Percentiles rank a stretch among this genome's conserved stretches.
phyloP scores from a whole-genome alignment of 2,888 invertebrate genomes.

The Apeira syringaria region DNA sequence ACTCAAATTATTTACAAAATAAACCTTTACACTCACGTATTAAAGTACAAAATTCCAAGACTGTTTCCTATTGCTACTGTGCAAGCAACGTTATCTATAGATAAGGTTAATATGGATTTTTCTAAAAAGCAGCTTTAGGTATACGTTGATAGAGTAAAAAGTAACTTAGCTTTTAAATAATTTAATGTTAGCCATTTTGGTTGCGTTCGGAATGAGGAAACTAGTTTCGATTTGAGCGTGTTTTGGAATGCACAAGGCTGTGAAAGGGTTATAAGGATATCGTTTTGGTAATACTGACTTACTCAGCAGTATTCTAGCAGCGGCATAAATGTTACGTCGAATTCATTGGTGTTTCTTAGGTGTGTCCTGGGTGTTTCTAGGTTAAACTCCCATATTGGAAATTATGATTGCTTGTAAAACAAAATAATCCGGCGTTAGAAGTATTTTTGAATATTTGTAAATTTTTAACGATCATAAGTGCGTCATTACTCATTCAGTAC shows the following conservation, averaged over 20 bases:
- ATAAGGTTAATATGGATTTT: neutral
- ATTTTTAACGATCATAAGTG: too few species aligned
- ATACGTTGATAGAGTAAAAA: constrained; percentile 2
- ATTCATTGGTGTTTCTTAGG: too few species aligned
- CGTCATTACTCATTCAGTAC: too few species aligned
- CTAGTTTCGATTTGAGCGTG: constrained; percentile 22
- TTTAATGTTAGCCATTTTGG: constrained; percentile 18
- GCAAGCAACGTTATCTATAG: neutral
- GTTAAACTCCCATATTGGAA: too few species aligned
- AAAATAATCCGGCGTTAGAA: too few species aligned
- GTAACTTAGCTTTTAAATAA: neutral
- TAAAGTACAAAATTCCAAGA: constrained; percentile 23
- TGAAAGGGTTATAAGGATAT: constrained; percentile 20
- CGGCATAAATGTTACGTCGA: too few species aligned
- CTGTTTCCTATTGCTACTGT: constrained; percentile 1
- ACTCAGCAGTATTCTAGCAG: too few species aligned
- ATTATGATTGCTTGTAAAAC: too few species aligned
- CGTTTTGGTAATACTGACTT: too few species aligned
- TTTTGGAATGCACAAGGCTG: constrained; percentile 23
- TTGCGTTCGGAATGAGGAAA: constrained; percentile 35
- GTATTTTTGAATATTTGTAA: too few species aligned
- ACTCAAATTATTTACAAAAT: constrained; percentile 6
- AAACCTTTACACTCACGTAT: constrained; percentile 10
- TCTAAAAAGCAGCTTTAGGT: constrained; percentile 3
- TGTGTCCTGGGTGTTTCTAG: too few species aligned